Conservation (phyloP, 30 jellyfish, hydroid and myxozoan species). For the Turritopsis dohrnii region DNA sequence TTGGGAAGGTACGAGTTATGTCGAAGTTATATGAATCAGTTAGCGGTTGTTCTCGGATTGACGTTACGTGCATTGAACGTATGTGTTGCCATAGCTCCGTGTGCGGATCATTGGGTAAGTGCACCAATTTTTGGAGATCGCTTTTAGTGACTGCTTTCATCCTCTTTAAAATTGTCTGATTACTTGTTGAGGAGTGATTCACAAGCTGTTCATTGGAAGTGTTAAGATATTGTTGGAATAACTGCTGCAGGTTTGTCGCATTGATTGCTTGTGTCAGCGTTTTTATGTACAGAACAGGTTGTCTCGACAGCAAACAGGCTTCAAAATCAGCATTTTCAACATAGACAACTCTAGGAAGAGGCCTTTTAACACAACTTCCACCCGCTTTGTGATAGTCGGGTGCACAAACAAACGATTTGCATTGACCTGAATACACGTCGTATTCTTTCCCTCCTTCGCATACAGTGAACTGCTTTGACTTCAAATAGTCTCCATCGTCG, state of each 20-base stretch:
- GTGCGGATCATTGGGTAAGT: background rate
- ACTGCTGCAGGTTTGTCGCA: background rate
- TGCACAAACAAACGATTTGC: background rate
- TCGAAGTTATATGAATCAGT: conserved; percentile 12
- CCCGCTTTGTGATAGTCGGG: background rate
- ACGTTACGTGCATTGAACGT: background rate
- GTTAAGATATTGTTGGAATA: background rate
- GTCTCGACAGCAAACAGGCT: background rate
- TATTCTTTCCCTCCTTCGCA: background rate
- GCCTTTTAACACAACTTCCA: background rate
- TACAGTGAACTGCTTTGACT: background rate
- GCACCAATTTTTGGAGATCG: background rate
- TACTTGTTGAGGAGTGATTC: background rate
- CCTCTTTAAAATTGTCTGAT: background rate
- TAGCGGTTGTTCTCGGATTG: background rate
- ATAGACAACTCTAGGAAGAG: background rate
- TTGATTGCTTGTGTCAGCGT: background rate
- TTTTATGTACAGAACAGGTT: background rate
- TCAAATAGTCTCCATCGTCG: background rate
- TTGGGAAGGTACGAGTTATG: background rate
- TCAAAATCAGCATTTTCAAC: background rate
- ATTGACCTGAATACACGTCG: background rate
- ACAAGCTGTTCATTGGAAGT: background rate
- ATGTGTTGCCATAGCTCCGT: background rate
- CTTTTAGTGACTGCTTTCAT: background rate